Percentiles rank a stretch among this genome's conserved stretches.
These are phyloP conservation scores for Zapus hudsonius DNA, from an alignment of 2,113 vertebrate species.

Conservation along the genomic window DNA sequence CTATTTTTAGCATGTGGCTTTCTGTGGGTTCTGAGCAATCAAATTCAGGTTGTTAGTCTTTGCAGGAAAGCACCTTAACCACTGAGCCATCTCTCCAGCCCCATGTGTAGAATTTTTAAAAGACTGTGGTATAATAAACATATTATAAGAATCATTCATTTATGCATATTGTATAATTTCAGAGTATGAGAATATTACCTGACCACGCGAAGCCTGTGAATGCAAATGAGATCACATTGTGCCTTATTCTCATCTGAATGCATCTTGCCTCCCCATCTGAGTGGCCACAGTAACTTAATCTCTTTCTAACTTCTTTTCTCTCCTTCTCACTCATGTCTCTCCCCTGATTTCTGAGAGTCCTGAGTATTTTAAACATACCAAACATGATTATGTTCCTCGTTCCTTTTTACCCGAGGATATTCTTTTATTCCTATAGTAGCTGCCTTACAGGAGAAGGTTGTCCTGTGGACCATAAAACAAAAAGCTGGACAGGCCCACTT, in stretches of 20 bases:
- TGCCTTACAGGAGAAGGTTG: neutral
- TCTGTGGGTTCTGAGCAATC: no score
- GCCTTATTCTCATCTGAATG: neutral
- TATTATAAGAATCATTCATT: neutral
- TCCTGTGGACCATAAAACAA: no score
- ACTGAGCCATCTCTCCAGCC: no score
- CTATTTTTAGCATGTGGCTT: no score
- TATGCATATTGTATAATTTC: neutral
- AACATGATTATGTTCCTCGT: neutral
- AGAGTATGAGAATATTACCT: neutral
- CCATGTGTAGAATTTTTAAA: neutral
- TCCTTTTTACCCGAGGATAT: accelerated
- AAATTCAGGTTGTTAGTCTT: no score
- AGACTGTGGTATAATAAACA: neutral
- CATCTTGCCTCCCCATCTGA: neutral
- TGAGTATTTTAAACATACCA: neutral
- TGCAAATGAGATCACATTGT: neutral
- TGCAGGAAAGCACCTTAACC: no score
- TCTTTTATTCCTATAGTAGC: neutral
- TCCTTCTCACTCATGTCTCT: neutral
- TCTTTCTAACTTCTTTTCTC: neutral
- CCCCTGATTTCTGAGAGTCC: neutral
- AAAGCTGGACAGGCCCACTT: neutral
- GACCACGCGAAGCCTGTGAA: neutral
- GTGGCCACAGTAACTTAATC: accelerated